Conservation (phyloP, 64 coral and sea anemone species). For the Stichodactyla mertensii region DNA sequence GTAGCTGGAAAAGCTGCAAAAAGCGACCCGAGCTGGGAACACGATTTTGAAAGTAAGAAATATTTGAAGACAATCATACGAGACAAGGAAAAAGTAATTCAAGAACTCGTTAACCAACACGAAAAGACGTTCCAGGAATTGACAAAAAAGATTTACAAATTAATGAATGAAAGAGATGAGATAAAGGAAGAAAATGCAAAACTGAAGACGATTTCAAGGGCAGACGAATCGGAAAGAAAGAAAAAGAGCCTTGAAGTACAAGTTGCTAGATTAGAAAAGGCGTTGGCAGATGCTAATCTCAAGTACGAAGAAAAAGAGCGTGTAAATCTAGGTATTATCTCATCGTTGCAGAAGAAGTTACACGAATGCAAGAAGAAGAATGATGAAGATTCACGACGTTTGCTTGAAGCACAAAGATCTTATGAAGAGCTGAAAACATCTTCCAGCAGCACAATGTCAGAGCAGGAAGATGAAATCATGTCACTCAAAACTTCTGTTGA, state of each 20-base stretch:
- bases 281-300: not conserved
- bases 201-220: not conserved
- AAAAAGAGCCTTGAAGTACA: not conserved
- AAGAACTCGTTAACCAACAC: constrained; percentile 1
- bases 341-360: not conserved
- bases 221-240: not conserved
- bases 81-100: not conserved
- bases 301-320: constrained; percentile 7
- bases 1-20: not conserved
- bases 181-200: not conserved
- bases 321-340: not conserved
- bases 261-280: not conserved
- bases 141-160: not conserved
- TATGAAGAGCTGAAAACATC: not conserved
- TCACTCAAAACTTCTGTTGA: not conserved
- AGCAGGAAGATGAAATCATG: not conserved
- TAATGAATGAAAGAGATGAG: constrained; percentile 10
- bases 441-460: not conserved
- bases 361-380: not conserved
- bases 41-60: not conserved
- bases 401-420: not conserved
- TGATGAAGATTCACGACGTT: not conserved
- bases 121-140: not conserved
- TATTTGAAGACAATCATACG: not conserved
- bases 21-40: not conserved